Evolutionary conservation across 2,888 invertebrate species (phyloP).

Genomic region (Pseudoips prasinana): DNA sequence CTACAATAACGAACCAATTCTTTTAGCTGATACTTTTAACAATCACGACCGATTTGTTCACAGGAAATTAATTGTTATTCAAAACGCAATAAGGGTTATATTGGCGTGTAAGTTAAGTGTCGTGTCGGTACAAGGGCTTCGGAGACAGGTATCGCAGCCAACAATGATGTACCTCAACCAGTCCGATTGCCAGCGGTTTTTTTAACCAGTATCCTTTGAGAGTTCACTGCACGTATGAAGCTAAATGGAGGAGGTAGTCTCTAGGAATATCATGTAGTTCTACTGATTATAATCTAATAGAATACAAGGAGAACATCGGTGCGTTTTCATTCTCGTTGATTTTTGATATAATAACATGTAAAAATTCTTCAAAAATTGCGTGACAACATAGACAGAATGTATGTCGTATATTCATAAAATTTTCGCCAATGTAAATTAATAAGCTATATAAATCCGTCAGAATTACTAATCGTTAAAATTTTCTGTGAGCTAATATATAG

Average conservation of each 20-base stretch:
- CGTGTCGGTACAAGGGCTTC: slow-evolving; percentile 42
- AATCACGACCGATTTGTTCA: slow-evolving; percentile 19
- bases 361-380: too few relatives aligned
- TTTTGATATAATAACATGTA: too few relatives aligned
- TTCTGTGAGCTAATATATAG: too few relatives aligned
- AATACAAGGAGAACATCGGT: too few relatives aligned
- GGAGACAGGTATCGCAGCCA: slow-evolving; percentile 62
- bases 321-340: too few relatives aligned
- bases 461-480: too few relatives aligned
- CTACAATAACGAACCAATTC: slow-evolving; percentile 33
- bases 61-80: slow-evolving; percentile 13
- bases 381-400: too few relatives aligned
- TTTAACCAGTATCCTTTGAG: slow-evolving; percentile 62
- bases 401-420: too few relatives aligned
- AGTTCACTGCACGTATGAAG: slow-evolving; percentile 31
- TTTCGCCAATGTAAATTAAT: too few relatives aligned
- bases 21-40: slow-evolving; percentile 25
- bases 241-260: slow-evolving; percentile 11
- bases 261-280: too few relatives aligned
- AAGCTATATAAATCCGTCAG: too few relatives aligned
- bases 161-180: slow-evolving; percentile 71
- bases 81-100: slow-evolving; percentile 23
- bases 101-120: slow-evolving; percentile 34
- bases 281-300: too few relatives aligned
- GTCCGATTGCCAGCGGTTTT: slow-evolving; percentile 61